Conservation (phyloP, 2,113 vertebrate species). For the Ageneiosus marmoratus region DNA sequence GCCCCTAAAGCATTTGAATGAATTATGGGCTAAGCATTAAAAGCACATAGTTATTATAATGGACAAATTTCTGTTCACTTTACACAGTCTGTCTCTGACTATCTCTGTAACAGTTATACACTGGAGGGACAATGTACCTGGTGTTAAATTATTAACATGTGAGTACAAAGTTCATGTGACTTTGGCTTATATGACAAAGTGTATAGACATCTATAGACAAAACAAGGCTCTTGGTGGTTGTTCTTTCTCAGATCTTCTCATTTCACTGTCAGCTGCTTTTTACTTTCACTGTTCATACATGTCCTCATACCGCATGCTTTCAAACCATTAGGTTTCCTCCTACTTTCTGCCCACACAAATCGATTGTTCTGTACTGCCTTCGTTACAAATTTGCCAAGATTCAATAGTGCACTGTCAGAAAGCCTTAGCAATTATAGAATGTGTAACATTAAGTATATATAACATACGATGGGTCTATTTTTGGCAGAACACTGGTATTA, state of each 20-base stretch:
- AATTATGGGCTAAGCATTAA: constrained; percentile 12
- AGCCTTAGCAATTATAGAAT: constrained; percentile 28
- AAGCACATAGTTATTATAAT: constrained; percentile 9
- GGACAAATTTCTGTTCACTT: constrained; percentile 1
- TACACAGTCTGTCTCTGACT: background rate
- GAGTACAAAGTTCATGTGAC: background rate
- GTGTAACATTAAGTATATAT: constrained; percentile 31
- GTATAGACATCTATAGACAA: constrained; percentile 14
- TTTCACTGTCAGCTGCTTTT: background rate
- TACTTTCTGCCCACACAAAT: constrained; percentile 33
- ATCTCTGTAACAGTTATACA: background rate
- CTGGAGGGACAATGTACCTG: background rate
- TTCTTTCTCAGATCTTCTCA: background rate
- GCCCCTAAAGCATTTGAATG: constrained; percentile 9
- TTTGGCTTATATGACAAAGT: background rate
- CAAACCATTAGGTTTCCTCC: constrained; percentile 32
- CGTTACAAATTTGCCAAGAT: constrained; percentile 6
- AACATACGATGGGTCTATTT: constrained; percentile 23
- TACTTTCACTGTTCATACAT: constrained; percentile 5
- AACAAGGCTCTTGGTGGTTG: background rate
- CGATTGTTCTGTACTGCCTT: constrained; percentile 20
- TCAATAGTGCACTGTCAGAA: constrained; percentile 1
- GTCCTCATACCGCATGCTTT: constrained; percentile 4
- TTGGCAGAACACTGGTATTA: background rate
- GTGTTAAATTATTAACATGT: constrained; percentile 29